Base-by-base conservation (phyloP, 1,140 invertebrate genomes). In the Helicorthomorpha holstii region DNA sequence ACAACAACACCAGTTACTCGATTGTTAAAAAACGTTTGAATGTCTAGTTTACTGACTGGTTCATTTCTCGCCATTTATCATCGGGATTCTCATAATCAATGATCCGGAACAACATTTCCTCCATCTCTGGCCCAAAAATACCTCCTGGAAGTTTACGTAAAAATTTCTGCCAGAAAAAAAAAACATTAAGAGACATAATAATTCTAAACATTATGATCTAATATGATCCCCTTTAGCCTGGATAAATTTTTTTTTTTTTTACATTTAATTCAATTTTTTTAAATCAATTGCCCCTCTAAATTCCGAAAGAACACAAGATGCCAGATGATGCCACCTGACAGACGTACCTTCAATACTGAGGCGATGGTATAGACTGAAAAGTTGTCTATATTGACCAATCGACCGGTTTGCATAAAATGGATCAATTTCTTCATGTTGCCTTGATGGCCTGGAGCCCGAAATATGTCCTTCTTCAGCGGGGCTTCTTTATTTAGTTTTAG, bases 361-460 rank as follows among this genome's bases (percentile, higher is more conserved):
- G 94, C 93, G 62, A 98, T 92, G 38, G 94, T 98, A 70, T 98
- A 94, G 50, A 97, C 91, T 57, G 88, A 94, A 66, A 93, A 97
- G 66, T 95, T 92, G 62, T 92, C 85, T 62, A 95, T 93, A 66
- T 96, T 96, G n/a, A 97, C 87, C 56, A 95, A 76, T 54, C 91
- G 78, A 14, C 94, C 94, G 57, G 91, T 86, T 67, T 94, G 88
- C 56, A 82, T 74, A 62, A 95, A 92, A 66, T 96, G 90, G 55
- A 93, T 90, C 0, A 98, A 76, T 65, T 94, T 93, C 64, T 95
- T 92, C 78, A 95, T 93, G 58, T 91, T 87, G 25, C 83, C 85
- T 66, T 93, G 88, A 66, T 94, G 86, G 0, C 90, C 90, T 12
- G 90, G 90, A 23, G 90, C 90, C 50, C 90, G 76, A 69, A 94